phyloP scores from a whole-genome alignment of 2,888 invertebrate species.

The Eristalis intricaria region DNA sequence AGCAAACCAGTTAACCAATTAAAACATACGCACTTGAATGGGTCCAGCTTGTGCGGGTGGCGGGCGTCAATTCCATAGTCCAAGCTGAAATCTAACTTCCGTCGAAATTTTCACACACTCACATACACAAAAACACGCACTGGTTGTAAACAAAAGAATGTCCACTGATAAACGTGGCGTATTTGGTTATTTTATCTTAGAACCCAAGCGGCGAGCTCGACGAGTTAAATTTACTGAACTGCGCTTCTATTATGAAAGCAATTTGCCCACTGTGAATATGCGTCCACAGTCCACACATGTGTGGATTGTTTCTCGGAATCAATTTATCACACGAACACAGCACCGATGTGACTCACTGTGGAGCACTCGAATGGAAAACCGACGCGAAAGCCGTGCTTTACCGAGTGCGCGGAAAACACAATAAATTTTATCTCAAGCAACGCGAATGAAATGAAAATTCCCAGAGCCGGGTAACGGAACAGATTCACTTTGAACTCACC shows the following conservation, averaged over 20 bases:
- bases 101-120: neutral
- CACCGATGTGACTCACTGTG: conserved; percentile 29
- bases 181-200: conserved; percentile 34
- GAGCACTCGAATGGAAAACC: conserved; percentile 10
- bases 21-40: neutral
- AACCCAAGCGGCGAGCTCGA: conserved; percentile 26
- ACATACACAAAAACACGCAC: neutral
- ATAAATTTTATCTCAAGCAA: neutral
- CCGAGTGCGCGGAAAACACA: neutral
- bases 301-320: conserved; percentile 10
- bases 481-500: conserved; percentile 35
- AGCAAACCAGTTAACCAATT: neutral
- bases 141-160: conserved; percentile 29
- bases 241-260: conserved; percentile 30
- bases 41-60: too few relatives aligned
- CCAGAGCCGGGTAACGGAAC: neutral
- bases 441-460: neutral
- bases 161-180: conserved; percentile 3
- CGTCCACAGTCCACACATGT: neutral
- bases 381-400: neutral
- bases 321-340: conserved; percentile 16
- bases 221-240: conserved; percentile 16
- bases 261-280: conserved; percentile 34
- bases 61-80: neutral
- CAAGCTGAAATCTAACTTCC: neutral